These are phyloP conservation scores for Azorinus chamasolen DNA, from an alignment of 2,888 invertebrate species.

Conservation along the genomic window DNA sequence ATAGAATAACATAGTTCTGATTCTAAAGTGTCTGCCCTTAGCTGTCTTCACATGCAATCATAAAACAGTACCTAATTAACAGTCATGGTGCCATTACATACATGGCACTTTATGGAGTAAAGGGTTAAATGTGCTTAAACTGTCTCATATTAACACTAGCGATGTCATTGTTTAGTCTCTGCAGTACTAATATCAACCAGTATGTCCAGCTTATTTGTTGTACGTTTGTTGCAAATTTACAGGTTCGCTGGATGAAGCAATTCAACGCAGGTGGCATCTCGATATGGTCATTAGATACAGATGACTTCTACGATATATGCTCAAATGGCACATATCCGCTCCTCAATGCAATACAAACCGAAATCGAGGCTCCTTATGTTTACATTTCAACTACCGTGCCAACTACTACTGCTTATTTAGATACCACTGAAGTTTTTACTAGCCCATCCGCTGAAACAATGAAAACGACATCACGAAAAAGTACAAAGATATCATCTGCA, in stretches of 20 bases:
- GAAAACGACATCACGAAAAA: background rate
- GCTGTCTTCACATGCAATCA: no score
- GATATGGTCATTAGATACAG: conserved; percentile 57
- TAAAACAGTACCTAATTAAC: no score
- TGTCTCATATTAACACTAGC: no score
- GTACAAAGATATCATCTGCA: background rate
- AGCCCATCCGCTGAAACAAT: background rate
- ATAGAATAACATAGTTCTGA: no score
- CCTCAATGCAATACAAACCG: conserved; percentile 22
- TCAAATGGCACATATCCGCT: conserved; percentile 33
- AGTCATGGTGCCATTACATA: no score
- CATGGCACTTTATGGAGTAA: no score
- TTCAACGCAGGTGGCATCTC: conserved; percentile 47
- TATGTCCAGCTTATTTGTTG: no score
- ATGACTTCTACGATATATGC: conserved; percentile 52
- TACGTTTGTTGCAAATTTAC: conserved; percentile 17
- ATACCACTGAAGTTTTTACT: background rate
- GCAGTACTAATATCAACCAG: no score
- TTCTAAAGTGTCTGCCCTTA: no score
- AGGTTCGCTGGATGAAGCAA: conserved; percentile 56
- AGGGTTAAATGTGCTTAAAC: no score
- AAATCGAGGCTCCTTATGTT: conserved; percentile 8
- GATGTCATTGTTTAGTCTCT: no score
- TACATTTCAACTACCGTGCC: background rate
- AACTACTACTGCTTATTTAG: background rate